Base-by-base conservation (phyloP, 2,113 vertebrate species). In the Tachycineta bicolor region DNA sequence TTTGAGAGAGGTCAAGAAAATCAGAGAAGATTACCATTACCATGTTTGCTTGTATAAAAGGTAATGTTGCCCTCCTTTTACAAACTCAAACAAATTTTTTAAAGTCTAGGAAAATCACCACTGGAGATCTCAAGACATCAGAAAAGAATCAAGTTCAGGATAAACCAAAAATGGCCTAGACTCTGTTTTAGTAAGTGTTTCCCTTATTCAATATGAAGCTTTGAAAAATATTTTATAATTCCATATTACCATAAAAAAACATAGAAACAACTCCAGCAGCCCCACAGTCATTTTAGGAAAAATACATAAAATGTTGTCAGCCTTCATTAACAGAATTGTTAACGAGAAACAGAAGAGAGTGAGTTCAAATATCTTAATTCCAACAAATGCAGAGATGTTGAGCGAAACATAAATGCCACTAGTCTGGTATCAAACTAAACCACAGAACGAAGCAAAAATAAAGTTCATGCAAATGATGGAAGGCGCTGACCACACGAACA, bases 361-460 rank as follows among this genome's bases (percentile, higher is more conserved):
- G 0, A 65, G 76, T 92, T 80, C 86, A 90, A 94, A 92, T 89
- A 83, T 81, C 78, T 84, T 62, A 70, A 26, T 69, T 56, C 91
- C 77, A 59, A 81, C 74, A 90, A 84, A 94, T 2, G 29, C n/a
- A 12, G 49, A 19, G 65, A 84, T 83, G 92, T 94, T 86, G 64
- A 93, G 87, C 15, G 25, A 96, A 95, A 58, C 52, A 81, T 67
- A 93, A 88, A 63, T 11, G 28, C 56, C 41, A 20, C 64, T 20
- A 83, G 83, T 91, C 87, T 20, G 46, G 94, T 84, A 96, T 43
- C 84, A 90, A 97, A 95, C 93, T 67, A 90, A 96, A 94, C 89
- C 58, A 92, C 21, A 26, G 90, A 97, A 91, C 2, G 37, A 97
- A 83, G 46, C 49, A 75, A 64, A 95, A 94, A 60, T 69, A 85